Evolutionary conservation across 2,113 vertebrate genomes (phyloP), one percentile per base, ranked within the genome.

Genomic region (Fukomys damarensis): DNA sequence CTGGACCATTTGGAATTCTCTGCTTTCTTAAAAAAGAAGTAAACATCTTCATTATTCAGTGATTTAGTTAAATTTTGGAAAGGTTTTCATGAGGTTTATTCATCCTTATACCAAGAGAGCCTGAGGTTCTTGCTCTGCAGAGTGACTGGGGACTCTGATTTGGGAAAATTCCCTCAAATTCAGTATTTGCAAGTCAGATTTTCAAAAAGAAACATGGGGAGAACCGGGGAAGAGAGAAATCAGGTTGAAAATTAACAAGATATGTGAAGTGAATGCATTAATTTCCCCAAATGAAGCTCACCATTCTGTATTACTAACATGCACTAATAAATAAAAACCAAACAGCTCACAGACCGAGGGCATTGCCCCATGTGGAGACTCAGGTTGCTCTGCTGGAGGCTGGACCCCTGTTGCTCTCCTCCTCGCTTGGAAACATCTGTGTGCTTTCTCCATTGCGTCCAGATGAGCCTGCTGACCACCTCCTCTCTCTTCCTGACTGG

Each of bases 11-110:
- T 79, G 93, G 79, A 66, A 80, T 79, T 84, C 54, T 56, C 32
- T 77, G 93, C 77, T 70, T 91, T 79, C 74, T 70, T 54, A 61
- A 65, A 46, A 49, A 81, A 72, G n/a, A n/a, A n/a, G n/a, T 65
- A 79, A 91, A 66, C 63, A 74, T 13, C 46, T 77, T 3, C n/a
- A 28, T 59, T 72, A 58, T 4, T 91, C 54, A 14, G 7, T 26
- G n/a, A 80, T 22, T 16, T 63, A 94, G 82, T 89, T 32, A 79
- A 93, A 68, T 89, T 79, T 20, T 77, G 10, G 30, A 72, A 97
- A 93, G 83, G 72, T 61, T 89, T 77, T 59, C 10, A 16, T 19
- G 84, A 68, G 26, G 30, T 83, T 91, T 70, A n/a, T 63, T 80
- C 49, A 76, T 76, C 28, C 35, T 52, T 32, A 77, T 20, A 74